Evolutionary conservation across 2,797 vertebrate species (phyloP).

Genomic region (Channallabes apus): DNA sequence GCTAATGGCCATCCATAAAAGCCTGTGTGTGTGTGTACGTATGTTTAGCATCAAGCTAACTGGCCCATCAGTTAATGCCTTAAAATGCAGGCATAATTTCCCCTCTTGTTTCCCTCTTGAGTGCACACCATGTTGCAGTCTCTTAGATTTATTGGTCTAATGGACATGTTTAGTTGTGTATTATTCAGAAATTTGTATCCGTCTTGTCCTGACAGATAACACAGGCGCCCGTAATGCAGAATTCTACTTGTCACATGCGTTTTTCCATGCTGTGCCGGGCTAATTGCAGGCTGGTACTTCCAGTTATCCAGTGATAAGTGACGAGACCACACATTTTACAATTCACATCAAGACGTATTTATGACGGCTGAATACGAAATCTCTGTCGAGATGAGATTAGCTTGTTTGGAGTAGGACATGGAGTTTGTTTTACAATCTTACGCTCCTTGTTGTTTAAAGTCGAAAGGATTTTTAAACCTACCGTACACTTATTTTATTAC

Average conservation of each 20-base stretch:
- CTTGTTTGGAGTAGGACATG: neutral
- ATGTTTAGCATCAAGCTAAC: constrained; percentile 34
- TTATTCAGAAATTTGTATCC: constrained; percentile 33
- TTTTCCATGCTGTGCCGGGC: constrained; percentile 59
- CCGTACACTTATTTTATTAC: neutral
- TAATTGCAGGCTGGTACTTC: constrained; percentile 68
- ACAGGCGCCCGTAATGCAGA: constrained; percentile 3
- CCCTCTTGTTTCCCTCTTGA: neutral
- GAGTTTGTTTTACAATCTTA: neutral
- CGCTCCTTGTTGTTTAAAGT: neutral
- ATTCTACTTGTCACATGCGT: constrained; percentile 58
- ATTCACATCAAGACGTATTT: constrained; percentile 68
- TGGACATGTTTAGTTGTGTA: constrained; percentile 23
- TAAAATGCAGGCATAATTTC: constrained; percentile 21
- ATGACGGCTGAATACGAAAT: constrained; percentile 65
- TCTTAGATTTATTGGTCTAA: constrained; percentile 19
- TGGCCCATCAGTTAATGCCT: constrained; percentile 30
- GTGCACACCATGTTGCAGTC: neutral
- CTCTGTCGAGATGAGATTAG: constrained; percentile 58
- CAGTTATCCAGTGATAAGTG: constrained; percentile 69
- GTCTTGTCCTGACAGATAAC: constrained; percentile 26
- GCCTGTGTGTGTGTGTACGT: constrained; percentile 49
- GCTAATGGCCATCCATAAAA: constrained; percentile 45
- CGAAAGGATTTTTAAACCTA: neutral
- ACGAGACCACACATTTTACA: constrained; percentile 59